Base-by-base conservation (phyloP, 2,888 invertebrate species). In the Eulithis testata region DNA sequence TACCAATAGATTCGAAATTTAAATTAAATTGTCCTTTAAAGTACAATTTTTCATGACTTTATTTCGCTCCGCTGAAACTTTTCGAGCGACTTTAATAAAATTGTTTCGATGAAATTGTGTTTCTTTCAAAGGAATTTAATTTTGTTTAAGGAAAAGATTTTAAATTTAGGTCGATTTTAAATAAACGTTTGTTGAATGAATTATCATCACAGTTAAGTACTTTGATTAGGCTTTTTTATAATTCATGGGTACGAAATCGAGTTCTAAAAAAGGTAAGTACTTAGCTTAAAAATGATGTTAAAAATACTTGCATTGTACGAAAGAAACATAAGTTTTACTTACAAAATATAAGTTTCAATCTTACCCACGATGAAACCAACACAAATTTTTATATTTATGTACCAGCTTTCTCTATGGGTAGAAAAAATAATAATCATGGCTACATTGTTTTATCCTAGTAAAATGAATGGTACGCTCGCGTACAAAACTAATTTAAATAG, bases 1-100 rank as follows among this genome's bases (percentile, higher is more conserved):
- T 91, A 89, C 85, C 78, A 84, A 90, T 85, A 73, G 73, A 71
- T 66, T 47, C 43, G 79, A 76, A 75, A 80, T 77, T 74, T 83
- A 21, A 84, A 83, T 84, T 77, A 82, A 84, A 82, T 84, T 80
- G 73, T 78, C 72, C 68, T 73, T 66, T 72, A 69, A 74, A 75
- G 71, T 73, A 57, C 52, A 67, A 12, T 63, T 63, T 76, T 72
- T 60, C 63, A 57, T 49, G 60, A 57, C 74, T 75, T 73, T 66
- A 14, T 47, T 60, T 50, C 53, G 63, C 59, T 60, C 36, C 47
- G 65, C n/a, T 63, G 49, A 44, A 68, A 66, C 51, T 66, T 63
- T 64, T 44, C 14, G 51, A 43, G 63, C 65, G 66, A 60, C 63
- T 69, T 69, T 61, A 61, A 61, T 69, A 63, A 69, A 69, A 66